Percentiles rank a stretch among this genome's conserved stretches.
Evolutionary conservation across 2,113 vertebrate species (phyloP).

Genomic region (Chloebia gouldiae): DNA sequence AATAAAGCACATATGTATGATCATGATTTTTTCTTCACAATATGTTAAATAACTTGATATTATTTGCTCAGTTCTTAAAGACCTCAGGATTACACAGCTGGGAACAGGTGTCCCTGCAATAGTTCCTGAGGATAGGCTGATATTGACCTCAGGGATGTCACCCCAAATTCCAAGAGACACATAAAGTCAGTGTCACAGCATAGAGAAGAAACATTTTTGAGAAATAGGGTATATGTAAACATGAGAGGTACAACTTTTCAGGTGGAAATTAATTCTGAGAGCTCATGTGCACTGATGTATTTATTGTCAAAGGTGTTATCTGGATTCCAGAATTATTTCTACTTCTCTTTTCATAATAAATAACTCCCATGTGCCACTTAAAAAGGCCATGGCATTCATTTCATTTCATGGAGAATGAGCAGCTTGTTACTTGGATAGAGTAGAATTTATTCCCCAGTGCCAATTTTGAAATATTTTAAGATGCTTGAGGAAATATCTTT

Average conservation of each 20-base stretch:
- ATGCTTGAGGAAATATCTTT: slow-evolving; percentile 31
- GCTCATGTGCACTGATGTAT: background rate
- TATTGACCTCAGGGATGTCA: background rate
- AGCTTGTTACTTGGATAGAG: slow-evolving; percentile 51
- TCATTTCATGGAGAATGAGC: slow-evolving; percentile 54
- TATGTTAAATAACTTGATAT: background rate
- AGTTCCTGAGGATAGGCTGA: background rate
- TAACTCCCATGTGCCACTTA: slow-evolving; percentile 15
- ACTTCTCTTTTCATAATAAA: slow-evolving; percentile 32
- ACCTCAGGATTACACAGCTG: background rate
- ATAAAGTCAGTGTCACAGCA: background rate
- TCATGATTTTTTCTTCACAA: background rate
- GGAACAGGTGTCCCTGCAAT: background rate
- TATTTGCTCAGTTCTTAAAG: background rate
- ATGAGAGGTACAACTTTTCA: background rate
- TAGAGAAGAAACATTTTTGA: background rate
- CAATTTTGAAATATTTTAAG: background rate
- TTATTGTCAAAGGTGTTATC: slow-evolving; percentile 22
- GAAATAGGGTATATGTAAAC: background rate
- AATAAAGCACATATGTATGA: background rate
- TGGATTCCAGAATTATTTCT: slow-evolving; percentile 46
- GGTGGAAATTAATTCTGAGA: background rate
- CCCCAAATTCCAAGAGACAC: background rate
- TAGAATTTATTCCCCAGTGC: slow-evolving; percentile 22
- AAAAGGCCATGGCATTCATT: slow-evolving; percentile 58